Evolutionary conservation across 2,888 invertebrate species (phyloP).

Genomic region (Rhimphoctona megacephalus): DNA sequence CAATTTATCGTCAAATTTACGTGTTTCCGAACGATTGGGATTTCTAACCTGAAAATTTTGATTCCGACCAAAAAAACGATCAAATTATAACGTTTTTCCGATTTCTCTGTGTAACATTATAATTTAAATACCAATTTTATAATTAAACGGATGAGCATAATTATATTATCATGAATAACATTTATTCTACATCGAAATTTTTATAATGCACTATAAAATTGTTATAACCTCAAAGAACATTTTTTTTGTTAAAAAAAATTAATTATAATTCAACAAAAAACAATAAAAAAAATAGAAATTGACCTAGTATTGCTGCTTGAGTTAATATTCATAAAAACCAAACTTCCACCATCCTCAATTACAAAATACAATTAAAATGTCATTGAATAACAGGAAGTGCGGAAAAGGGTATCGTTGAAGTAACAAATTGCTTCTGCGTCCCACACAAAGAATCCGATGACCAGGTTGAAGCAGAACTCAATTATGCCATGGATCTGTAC

Average conservation of each 20-base stretch:
- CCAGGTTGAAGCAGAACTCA: constrained; percentile 98
- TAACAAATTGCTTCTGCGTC: constrained; percentile 99
- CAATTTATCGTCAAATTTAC: neutral
- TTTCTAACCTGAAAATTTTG: constrained; percentile 55
- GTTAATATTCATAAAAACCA: neutral
- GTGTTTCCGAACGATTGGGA: neutral
- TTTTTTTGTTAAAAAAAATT: neutral
- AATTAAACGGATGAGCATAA: neutral
- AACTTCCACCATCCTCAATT: neutral
- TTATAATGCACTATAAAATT: neutral
- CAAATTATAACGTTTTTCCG: neutral
- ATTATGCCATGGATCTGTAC: constrained; percentile 98
- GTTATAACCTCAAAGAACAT: neutral
- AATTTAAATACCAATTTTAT: neutral
- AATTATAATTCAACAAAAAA: neutral
- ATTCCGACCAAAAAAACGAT: neutral
- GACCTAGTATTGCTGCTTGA: neutral
- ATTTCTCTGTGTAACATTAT: neutral
- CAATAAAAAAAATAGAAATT: neutral
- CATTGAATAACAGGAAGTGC: constrained; percentile 88
- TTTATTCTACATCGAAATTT: neutral
- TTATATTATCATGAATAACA: neutral
- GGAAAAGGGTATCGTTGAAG: constrained; percentile 97
- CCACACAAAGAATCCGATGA: constrained; percentile 99
- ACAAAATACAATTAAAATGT: neutral